Percentiles rank a stretch among this genome's conserved stretches.
Conservation (phyloP, 2,113 vertebrate genomes). For the Sminthopsis crassicaudata region DNA sequence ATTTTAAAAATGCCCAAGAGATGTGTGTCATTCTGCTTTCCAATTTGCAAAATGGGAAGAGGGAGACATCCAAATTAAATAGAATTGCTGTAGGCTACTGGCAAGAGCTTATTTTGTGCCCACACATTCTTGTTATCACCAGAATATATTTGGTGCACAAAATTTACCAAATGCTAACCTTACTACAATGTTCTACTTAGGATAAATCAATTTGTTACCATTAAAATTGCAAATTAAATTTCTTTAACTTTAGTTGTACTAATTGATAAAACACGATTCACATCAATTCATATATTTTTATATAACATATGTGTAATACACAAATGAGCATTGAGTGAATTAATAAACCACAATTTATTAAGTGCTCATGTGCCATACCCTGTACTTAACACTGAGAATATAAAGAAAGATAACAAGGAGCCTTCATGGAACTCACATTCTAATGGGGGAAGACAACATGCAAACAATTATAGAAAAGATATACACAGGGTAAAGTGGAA, state of each 20-base stretch:
- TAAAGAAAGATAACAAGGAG: neutral
- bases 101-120: neutral
- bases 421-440: neutral
- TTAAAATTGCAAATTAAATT: neutral
- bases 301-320: neutral
- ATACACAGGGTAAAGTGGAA: too few relatives aligned
- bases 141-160: constrained; percentile 1
- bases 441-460: neutral
- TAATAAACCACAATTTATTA: neutral
- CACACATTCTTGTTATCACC: constrained; percentile 14
- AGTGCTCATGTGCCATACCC: neutral
- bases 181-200: neutral
- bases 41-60: neutral
- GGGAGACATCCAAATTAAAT: neutral
- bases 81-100: neutral
- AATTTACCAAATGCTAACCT: constrained; percentile 30
- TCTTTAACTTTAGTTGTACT: constrained; percentile 7
- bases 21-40: neutral
- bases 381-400: neutral
- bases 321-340: neutral
- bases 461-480: too few relatives aligned
- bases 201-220: neutral
- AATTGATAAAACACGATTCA: constrained; percentile 8
- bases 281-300: neutral
- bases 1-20: neutral